Percentiles rank a stretch among this genome's conserved stretches.
phyloP scores from a whole-genome alignment of 2,888 invertebrate species.

The Erannis defoliaria region DNA sequence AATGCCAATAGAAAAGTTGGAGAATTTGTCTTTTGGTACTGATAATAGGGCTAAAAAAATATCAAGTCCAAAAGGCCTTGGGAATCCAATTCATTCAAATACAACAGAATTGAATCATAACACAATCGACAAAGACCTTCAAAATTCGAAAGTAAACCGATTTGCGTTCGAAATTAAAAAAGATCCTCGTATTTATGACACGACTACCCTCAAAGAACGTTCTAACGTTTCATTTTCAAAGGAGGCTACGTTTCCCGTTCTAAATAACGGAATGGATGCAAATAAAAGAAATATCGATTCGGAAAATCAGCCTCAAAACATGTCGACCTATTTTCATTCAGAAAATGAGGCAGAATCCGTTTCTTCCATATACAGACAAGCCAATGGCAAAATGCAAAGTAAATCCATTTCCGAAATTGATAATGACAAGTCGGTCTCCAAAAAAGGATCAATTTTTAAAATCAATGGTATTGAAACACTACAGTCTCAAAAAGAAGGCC shows the following conservation, averaged over 20 bases:
- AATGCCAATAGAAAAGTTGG: not conserved
- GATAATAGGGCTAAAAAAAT: not conserved
- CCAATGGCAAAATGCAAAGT: not conserved
- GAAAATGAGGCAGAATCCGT: no score
- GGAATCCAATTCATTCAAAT: not conserved
- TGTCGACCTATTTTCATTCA: constrained; percentile 6
- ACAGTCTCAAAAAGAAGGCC: no score
- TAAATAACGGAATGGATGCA: not conserved
- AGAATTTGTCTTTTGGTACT: not conserved
- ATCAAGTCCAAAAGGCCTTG: not conserved
- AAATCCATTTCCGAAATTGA: not conserved
- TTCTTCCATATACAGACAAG: constrained; percentile 1
- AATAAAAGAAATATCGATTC: not conserved
- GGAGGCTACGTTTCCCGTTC: constrained; percentile 6
- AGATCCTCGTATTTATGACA: not conserved
- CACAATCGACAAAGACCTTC: not conserved
- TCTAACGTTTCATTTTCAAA: constrained; percentile 1
- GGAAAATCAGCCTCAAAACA: not conserved
- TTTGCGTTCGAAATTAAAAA: constrained; percentile 12
- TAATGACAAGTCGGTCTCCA: not conserved
- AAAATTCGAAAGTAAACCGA: not conserved
- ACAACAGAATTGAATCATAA: not conserved
- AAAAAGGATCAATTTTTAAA: constrained; percentile 1
- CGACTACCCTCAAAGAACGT: constrained; percentile 8
- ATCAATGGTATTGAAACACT: not conserved